phyloP scores from a whole-genome alignment of 2,113 vertebrate species.

The Monopterus albus region DNA sequence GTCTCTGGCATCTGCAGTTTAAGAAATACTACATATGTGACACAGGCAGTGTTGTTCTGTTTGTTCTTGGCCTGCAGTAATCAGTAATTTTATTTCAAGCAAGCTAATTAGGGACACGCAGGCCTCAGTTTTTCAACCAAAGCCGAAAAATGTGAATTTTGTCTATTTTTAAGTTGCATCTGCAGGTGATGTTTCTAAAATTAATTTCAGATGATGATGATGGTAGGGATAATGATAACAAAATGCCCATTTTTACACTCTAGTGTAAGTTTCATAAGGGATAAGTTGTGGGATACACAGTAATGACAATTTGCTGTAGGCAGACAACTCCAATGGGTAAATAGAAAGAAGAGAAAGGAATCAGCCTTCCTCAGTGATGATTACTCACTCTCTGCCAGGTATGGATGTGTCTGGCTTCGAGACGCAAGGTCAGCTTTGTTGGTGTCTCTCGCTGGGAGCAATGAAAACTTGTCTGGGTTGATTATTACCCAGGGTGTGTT shows the following conservation, averaged over 20 bases:
- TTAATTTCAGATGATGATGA: background rate
- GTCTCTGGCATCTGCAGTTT: background rate
- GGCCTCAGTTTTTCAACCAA: background rate
- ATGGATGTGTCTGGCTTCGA: conserved; percentile 56
- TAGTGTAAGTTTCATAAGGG: background rate
- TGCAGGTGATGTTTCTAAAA: too few relatives aligned
- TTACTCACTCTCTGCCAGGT: conserved; percentile 48
- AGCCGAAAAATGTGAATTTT: background rate
- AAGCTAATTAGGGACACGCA: background rate
- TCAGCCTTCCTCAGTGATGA: conserved; percentile 45
- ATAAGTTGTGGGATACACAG: conserved; percentile 8
- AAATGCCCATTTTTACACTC: conserved; percentile 1
- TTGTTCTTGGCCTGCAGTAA: background rate
- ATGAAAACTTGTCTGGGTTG: conserved; percentile 61
- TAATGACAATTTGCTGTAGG: conserved; percentile 29
- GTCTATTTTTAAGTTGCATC: background rate
- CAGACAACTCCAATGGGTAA: conserved; percentile 16
- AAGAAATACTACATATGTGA: background rate
- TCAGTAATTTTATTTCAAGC: conserved; percentile 7
- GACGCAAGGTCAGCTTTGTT: conserved; percentile 56
- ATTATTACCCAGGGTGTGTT: conserved; percentile 65
- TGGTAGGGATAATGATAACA: background rate
- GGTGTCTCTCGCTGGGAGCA: conserved; percentile 43
- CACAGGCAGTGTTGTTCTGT: conserved; percentile 20
- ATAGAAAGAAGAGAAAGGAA: conserved; percentile 36